These are phyloP conservation scores for Pelodiscus sinensis DNA, from an alignment of 2,113 vertebrate species.

Conservation along the genomic window DNA sequence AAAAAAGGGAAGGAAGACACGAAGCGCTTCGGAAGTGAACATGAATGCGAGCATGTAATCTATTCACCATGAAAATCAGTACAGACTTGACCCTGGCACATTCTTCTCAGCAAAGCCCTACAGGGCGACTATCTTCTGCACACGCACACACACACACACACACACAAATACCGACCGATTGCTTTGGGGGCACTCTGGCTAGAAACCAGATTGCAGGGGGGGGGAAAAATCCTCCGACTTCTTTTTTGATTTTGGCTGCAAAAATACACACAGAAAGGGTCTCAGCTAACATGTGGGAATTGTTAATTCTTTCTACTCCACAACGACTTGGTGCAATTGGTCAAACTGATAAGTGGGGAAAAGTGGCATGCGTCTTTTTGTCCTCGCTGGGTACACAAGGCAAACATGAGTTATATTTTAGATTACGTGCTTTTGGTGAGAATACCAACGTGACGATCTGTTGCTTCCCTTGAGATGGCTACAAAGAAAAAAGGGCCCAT, in stretches of 20 bases:
- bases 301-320: conserved; percentile 38
- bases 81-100: conserved; percentile 80
- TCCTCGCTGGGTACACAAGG: conserved; percentile 39
- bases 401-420: conserved; percentile 72
- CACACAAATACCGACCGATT: neutral
- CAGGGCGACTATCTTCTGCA: neutral
- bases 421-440: conserved; percentile 74
- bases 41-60: conserved; percentile 82
- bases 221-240: neutral
- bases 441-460: conserved; percentile 80
- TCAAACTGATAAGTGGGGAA: conserved; percentile 3
- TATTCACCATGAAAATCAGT: conserved; percentile 83
- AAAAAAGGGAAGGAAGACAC: conserved; percentile 78
- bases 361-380: conserved; percentile 29
- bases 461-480: conserved; percentile 85
- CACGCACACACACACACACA: neutral
- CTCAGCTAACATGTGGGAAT: conserved; percentile 53
- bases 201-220: neutral
- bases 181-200: neutral
- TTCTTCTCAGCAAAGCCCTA: conserved; percentile 62
- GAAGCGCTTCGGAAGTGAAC: conserved; percentile 84
- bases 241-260: neutral
- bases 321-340: conserved; percentile 1
- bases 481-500: conserved; percentile 81
- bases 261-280: conserved; percentile 38